Base-by-base conservation (phyloP, 2,888 invertebrate species). In the Ophioninae sp. region DNA sequence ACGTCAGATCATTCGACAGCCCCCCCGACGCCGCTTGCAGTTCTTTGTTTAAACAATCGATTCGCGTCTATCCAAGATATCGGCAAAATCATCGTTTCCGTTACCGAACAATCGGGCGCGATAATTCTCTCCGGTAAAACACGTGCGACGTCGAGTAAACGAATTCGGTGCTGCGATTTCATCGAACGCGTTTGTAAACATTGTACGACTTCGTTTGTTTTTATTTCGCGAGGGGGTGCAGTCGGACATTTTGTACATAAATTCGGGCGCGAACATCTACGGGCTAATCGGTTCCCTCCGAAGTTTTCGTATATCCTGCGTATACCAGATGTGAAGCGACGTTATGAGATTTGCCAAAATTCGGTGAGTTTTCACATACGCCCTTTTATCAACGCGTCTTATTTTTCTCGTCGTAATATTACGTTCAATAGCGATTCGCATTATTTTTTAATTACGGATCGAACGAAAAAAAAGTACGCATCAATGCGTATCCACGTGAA, bases 231-330 rank as follows among this genome's bases (percentile, higher is more conserved):
- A 51, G 44, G 68, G 72, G 79, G 67, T 75, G 74, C 41, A 30
- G 17, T 39, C 74, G 13, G 74, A 74, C 80, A 80, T 80, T 68
- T 80, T 74, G 69, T n/a, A 56, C 74, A 56, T 51, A 30, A 73
- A 79, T 75, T 80, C 74, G 74, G 37, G 80, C 80, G 80, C 68
- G 68, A 75, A 72, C 20, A 59, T 13, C 37, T 51, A 23, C 8
- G 67, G 67, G 39, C 61, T 41, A 69, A 30, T 56, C 20, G 39
- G 51, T 13, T 41, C 30, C 9, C 30, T 59, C 59, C 63, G 44
- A 68, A 41, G 41, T 17, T 37, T 39, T 58, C n/a, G 63, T 9
- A 7, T 41, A 65, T 44, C 58, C 13, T 10, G 13, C 13, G 0
- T 17, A 37, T 44, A 10, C 17, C 61, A 13, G 23, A 59, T 79